Base-by-base conservation (phyloP, 2,888 invertebrate species). In the Oasisia sp. region DNA sequence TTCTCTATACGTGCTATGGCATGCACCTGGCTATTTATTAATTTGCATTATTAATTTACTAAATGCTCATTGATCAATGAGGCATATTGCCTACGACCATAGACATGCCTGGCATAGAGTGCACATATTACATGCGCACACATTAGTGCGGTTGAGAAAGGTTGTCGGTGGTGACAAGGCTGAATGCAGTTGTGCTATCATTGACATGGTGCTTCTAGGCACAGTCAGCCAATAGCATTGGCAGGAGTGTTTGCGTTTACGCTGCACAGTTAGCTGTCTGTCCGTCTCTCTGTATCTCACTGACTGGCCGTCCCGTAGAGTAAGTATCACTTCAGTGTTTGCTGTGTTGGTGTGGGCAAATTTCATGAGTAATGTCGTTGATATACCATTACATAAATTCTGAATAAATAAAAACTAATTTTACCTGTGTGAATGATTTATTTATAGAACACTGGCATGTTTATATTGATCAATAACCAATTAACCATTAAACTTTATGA, bases 1-100 rank as follows among this genome's bases (percentile, higher is more conserved):
- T n/a, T 5, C 19, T 27, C 19, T 74, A 74, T 74, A 74, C 74
- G 27, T 19, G 19, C 19, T 50, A 50, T 14, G 50, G 50, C 50
- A 14, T 50, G 50, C 50, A 50, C 50, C 50, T 5, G 19, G 74
- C 74, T n/a, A 74, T 74, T 74, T 74, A n/a, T 74, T 27, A 74
- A 74, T 74, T 74, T 74, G 74, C 74, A 74, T 74, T 74, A 74
- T 74, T 74, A 74, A 74, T 74, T 74, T 74, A 74, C 74, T 74
- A 19, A 74, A 74, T 74, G 74, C 27, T 19, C 74, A 74, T 74
- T 74, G 74, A 74, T 74, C 74, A 74, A 27, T 74, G 74, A 19
- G 3, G 74, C n/a, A 74, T 74, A 74, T 74, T 74, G 74, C 74
- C 74, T 74, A 5, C 7, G 74, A 74, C 74, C 74, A 74, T 74